Evolutionary conservation across 1,140 invertebrate genomes (phyloP).

Genomic region (Drosophila lowei): DNA sequence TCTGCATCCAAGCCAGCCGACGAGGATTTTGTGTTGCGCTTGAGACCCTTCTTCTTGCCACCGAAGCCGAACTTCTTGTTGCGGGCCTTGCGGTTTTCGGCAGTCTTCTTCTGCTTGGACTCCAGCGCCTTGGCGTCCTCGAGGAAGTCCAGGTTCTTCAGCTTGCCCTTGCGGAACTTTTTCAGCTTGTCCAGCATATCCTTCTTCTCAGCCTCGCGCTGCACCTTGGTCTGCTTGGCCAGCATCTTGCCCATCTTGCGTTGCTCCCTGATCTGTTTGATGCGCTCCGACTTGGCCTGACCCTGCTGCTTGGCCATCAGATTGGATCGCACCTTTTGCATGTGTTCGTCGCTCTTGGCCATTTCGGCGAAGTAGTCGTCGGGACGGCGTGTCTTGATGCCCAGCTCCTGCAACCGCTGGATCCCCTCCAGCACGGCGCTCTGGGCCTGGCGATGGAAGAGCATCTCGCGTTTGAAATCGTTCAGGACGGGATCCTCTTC

Average conservation of each 20-base stretch:
- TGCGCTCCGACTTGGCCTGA: slow-evolving; percentile 93
- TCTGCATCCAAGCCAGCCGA: slow-evolving; percentile 92
- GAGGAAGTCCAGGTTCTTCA: slow-evolving; percentile 91
- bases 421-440: slow-evolving; percentile 92
- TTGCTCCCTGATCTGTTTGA: slow-evolving; percentile 93
- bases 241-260: slow-evolving; percentile 94
- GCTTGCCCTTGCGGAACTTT: slow-evolving; percentile 92
- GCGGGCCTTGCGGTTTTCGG: slow-evolving; percentile 88
- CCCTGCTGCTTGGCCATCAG: slow-evolving; percentile 92
- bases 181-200: slow-evolving; percentile 93
- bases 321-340: slow-evolving; percentile 96
- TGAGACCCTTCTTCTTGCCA: slow-evolving; percentile 95
- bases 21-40: slow-evolving; percentile 94
- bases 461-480: slow-evolving; percentile 96
- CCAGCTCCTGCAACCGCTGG: slow-evolving; percentile 88
- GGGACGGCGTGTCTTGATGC: slow-evolving; percentile 91
- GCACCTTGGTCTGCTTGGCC: slow-evolving; percentile 91
- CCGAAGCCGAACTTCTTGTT: slow-evolving; percentile 97
- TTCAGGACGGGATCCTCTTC: slow-evolving; percentile 92
- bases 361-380: slow-evolving; percentile 99
- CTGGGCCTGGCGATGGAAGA: slow-evolving; percentile 96
- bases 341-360: slow-evolving; percentile 98
- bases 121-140: slow-evolving; percentile 86
- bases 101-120: slow-evolving; percentile 84
- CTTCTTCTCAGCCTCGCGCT: slow-evolving; percentile 90